These are phyloP conservation scores for Uropetala carovei DNA, from an alignment of 2,888 invertebrate species.

Conservation along the genomic window DNA sequence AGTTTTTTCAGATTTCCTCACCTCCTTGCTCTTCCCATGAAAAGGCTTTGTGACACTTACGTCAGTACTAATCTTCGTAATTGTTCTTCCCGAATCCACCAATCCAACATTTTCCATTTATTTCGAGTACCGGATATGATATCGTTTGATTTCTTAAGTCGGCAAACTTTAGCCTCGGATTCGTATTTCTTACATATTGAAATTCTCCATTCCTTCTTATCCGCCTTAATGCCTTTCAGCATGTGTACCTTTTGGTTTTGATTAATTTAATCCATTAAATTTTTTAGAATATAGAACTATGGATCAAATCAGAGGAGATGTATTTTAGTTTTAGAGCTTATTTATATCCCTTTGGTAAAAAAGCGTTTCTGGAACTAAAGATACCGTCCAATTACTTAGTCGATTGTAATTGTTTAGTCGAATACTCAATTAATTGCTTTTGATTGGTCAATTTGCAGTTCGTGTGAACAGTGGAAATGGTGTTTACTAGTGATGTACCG, in stretches of 20 bases:
- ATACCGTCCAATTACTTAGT: no score
- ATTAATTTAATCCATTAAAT: slow-evolving; percentile 12
- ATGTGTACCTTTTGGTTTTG: neutral
- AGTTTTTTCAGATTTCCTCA: neutral
- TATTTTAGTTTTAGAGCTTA: no score
- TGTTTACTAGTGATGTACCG: no score
- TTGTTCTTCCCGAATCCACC: neutral
- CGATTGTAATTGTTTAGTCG: no score
- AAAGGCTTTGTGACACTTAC: neutral
- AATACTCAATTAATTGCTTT: no score
- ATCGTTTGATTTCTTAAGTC: neutral
- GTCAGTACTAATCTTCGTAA: neutral
- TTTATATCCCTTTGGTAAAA: no score
- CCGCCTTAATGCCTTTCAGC: neutral
- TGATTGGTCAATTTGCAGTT: no score
- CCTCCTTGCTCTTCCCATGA: neutral
- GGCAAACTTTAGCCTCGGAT: neutral
- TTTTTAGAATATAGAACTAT: neutral
- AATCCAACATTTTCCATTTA: neutral
- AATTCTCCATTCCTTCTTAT: neutral
- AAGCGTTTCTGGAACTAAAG: no score
- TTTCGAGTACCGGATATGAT: neutral
- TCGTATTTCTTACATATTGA: neutral
- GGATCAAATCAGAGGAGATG: no score
- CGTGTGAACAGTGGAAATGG: no score